phyloP scores from a whole-genome alignment of 2,797 vertebrate species.

The Spea hammondii region DNA sequence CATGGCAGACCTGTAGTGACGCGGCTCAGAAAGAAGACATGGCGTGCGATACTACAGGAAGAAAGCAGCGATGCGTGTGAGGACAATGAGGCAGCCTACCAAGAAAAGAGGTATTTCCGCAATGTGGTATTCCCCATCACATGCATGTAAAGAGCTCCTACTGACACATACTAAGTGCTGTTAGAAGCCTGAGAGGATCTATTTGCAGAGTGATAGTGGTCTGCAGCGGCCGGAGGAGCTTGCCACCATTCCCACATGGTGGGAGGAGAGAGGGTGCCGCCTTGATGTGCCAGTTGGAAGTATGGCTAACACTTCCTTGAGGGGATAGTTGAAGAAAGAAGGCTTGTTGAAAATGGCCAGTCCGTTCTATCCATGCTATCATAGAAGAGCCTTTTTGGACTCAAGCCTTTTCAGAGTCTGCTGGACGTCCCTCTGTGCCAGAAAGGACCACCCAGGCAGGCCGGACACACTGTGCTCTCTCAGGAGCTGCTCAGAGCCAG shows the following conservation, averaged over 20 bases:
- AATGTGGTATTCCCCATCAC: not conserved
- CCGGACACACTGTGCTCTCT: conserved; percentile 44
- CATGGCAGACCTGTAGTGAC: too few relatives aligned
- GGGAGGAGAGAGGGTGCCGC: conserved; percentile 25
- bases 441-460: conserved; percentile 43
- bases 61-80: too few relatives aligned
- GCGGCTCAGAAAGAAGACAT: too few relatives aligned
- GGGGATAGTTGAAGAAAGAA: conserved; percentile 19
- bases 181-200: conserved; percentile 10
- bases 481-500: conserved; percentile 18
- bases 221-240: conserved; percentile 7
- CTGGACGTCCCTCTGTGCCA: conserved; percentile 37
- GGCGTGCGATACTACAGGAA: too few relatives aligned
- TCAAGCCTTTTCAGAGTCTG: conserved; percentile 15
- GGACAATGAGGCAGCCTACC: too few relatives aligned
- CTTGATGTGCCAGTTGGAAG: conserved; percentile 33
- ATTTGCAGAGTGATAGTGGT: conserved; percentile 28
- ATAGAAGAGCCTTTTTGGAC: conserved; percentile 41
- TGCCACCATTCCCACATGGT: conserved; percentile 18
- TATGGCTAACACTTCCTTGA: conserved; percentile 15
- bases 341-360: conserved; percentile 30
- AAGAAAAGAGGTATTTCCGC: too few relatives aligned
- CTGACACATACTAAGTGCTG: conserved; percentile 11
- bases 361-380: conserved; percentile 11
- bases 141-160: not conserved